A percentile compares a stretch with the other conserved stretches of the same genome.
These are phyloP conservation scores for Drosophila albomicans DNA, from an alignment of 1,140 invertebrate species.

Conservation along the genomic window DNA sequence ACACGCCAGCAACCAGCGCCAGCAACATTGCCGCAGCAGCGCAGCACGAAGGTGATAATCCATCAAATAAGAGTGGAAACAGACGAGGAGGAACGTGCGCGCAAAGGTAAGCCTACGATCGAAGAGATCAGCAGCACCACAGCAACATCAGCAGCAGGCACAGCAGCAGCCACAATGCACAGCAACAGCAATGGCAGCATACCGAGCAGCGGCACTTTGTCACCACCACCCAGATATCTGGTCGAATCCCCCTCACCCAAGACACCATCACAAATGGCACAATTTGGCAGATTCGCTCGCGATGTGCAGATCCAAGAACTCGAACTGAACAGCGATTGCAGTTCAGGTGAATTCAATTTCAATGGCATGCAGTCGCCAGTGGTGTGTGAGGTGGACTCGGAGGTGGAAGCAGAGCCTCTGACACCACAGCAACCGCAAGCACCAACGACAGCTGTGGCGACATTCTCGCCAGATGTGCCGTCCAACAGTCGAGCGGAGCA, in stretches of 20 bases:
- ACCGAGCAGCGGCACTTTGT: conserved; percentile 53
- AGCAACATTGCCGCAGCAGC: conserved; percentile 33
- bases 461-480: conserved; percentile 47
- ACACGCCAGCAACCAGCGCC: background rate
- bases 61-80: conserved; percentile 74
- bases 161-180: conserved; percentile 8
- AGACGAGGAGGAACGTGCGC: conserved; percentile 42
- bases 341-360: conserved; percentile 69
- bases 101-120: conserved; percentile 58
- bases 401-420: conserved; percentile 48
- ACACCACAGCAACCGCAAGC: no score
- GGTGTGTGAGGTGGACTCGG: conserved; percentile 74
- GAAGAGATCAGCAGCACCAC: conserved; percentile 69
- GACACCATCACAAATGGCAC: conserved; percentile 17
- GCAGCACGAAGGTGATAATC: conserved; percentile 73
- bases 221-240: conserved; percentile 67
- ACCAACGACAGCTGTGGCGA: background rate
- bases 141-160: conserved; percentile 23
- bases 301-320: conserved; percentile 73
- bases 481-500: conserved; percentile 63
- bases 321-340: conserved; percentile 70
- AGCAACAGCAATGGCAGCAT: conserved; percentile 16
- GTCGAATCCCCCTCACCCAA: conserved; percentile 67
- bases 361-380: conserved; percentile 58
- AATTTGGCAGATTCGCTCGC: conserved; percentile 56